These are phyloP conservation scores for Plectropomus leopardus DNA, from an alignment of 2,113 vertebrate species.

Conservation along the genomic window DNA sequence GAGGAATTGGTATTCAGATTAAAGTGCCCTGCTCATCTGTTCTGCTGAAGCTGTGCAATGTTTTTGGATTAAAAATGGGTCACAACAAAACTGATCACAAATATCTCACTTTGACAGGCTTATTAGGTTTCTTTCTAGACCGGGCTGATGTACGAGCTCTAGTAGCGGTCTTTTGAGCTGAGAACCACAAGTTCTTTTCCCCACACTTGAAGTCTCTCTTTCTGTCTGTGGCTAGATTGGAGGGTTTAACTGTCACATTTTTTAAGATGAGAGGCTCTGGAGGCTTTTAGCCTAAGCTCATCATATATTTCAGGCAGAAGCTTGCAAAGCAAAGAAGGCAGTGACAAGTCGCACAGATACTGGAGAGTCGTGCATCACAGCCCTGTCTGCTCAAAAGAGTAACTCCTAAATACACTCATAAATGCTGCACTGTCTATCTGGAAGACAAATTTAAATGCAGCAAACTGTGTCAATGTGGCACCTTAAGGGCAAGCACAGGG, in stretches of 20 bases:
- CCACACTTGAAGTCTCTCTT: slow-evolving; percentile 50
- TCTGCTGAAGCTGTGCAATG: slow-evolving; percentile 19
- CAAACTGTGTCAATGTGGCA: neutral
- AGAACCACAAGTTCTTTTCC: slow-evolving; percentile 41
- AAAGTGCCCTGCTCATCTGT: slow-evolving; percentile 44
- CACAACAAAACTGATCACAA: slow-evolving; percentile 66
- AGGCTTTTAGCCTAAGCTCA: slow-evolving; percentile 73
- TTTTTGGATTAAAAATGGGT: slow-evolving; percentile 65
- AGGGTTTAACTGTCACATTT: slow-evolving; percentile 68
- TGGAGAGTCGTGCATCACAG: slow-evolving; percentile 49
- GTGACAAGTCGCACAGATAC: slow-evolving; percentile 53
- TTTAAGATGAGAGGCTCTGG: slow-evolving; percentile 67
- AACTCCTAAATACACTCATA: slow-evolving; percentile 16
- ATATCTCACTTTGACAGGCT: slow-evolving; percentile 60
- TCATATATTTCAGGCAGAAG: slow-evolving; percentile 69
- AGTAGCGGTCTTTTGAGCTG: slow-evolving; percentile 43
- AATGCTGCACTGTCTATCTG: neutral
- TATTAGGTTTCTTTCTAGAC: slow-evolving; percentile 27
- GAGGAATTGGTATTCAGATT: slow-evolving; percentile 43
- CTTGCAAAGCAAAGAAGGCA: slow-evolving; percentile 64
- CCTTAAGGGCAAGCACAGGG: neutral
- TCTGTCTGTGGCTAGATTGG: slow-evolving; percentile 60
- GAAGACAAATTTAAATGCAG: slow-evolving; percentile 5
- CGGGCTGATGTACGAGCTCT: slow-evolving; percentile 8
- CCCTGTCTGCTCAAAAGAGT: slow-evolving; percentile 18